Evolutionary conservation across 2,797 vertebrate species (phyloP), one percentile per base, ranked within the genome.

Genomic region (Heliangelus exortis): DNA sequence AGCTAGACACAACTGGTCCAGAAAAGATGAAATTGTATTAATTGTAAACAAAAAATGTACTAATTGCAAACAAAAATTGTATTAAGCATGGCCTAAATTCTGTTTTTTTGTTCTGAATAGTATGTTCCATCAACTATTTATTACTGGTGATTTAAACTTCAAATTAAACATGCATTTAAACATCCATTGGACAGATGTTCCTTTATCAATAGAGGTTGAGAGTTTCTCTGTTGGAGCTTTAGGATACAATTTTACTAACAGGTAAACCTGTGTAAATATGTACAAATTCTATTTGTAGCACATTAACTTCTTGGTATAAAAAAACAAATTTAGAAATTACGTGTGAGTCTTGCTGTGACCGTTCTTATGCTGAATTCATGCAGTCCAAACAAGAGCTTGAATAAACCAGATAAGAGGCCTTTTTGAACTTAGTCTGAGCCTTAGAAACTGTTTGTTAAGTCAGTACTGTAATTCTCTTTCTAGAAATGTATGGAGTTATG

Each of bases 241-340:
- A 97, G 97, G 95, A 96, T 93, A 96, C n/a, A n/a, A n/a, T 98
- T 98, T 98, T 98, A 96, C 96, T 97, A 97, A 97, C 92, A 96
- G 96, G 95, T 96, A 69, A 96, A 97, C 91, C 85, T 94, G 41
- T 98, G 98, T 98, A 98, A 98, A 98, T 98, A 98, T 98, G 98
- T 98, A 98, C 9, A 97, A 98, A 97, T 97, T 97, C 97, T 98
- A 97, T 98, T 98, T 98, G 98, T 98, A 98, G 98, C 98, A 98
- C 97, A 98, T 98, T 36, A 98, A 98, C 96, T 97, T 97, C 97
- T 98, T 98, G 98, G 98, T 98, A 98, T 97, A 97, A 97, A 94
- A 97, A 97, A 98, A 98, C 98, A 98, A 98, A 98, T 97, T 97
- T 98, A 98, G 97, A 98, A 94, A 97, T 97, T 95, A 97, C 94